These are phyloP conservation scores for Lordiphosa stackelbergi DNA, from an alignment of 1,140 invertebrate genomes.

Conservation along the genomic window DNA sequence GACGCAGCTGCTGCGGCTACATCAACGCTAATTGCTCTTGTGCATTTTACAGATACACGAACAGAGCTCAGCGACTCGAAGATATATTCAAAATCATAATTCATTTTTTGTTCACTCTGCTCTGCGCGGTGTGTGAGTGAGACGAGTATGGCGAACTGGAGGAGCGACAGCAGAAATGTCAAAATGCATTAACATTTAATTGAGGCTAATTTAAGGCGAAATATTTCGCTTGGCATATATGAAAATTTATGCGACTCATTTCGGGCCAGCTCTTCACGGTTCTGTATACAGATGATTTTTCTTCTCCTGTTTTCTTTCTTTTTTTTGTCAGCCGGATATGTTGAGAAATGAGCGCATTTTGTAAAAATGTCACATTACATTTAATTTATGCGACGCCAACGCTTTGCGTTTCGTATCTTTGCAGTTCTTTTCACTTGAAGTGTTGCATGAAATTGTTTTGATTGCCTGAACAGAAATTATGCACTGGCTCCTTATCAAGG, in stretches of 20 bases:
- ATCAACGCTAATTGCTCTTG: slow-evolving; percentile 71
- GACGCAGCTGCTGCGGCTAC: slow-evolving; percentile 67
- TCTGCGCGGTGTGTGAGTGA: slow-evolving; percentile 10
- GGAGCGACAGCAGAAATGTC: slow-evolving; percentile 65
- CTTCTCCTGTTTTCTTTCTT: slow-evolving; percentile 8
- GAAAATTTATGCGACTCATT: slow-evolving; percentile 74
- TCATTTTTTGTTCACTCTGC: slow-evolving; percentile 45
- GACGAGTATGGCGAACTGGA: slow-evolving; percentile 5
- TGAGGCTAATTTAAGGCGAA: slow-evolving; percentile 77
- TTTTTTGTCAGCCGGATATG: slow-evolving; percentile 48
- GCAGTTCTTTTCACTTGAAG: slow-evolving; percentile 37
- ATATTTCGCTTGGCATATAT: slow-evolving; percentile 68
- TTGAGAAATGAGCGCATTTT: slow-evolving; percentile 76
- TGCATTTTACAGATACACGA: slow-evolving; percentile 54
- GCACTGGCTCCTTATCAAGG: slow-evolving; percentile 14
- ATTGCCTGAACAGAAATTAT: slow-evolving; percentile 21
- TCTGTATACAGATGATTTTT: slow-evolving; percentile 17
- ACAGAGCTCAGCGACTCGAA: slow-evolving; percentile 18
- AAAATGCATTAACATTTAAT: slow-evolving; percentile 78
- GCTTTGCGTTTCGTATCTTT: slow-evolving; percentile 18
- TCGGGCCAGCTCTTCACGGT: slow-evolving; percentile 26
- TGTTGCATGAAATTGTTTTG: slow-evolving; percentile 68
- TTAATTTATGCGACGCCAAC: slow-evolving; percentile 71
- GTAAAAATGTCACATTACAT: slow-evolving; percentile 77
- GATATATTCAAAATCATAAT: slow-evolving; percentile 66